Base-by-base conservation (phyloP, 1,140 invertebrate species). In the Tachypleus tridentatus region DNA sequence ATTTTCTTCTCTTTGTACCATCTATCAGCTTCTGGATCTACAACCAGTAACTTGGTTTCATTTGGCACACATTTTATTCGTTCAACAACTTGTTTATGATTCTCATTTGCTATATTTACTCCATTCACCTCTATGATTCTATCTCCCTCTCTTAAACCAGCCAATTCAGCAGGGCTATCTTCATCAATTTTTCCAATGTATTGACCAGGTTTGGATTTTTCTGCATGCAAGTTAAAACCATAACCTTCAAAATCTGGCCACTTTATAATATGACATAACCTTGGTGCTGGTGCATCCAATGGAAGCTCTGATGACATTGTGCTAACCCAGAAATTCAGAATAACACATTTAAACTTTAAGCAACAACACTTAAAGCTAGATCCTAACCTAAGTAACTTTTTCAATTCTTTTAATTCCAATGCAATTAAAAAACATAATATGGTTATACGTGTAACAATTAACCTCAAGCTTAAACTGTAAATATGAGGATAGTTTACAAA, bases 221-320 rank as follows among this genome's bases (percentile, higher is more conserved):
- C 95, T n/a, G 95, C 94, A 77, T 98, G 94, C 63, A 99, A 79
- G 80, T 99, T 98, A 77, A 99, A 99, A 3, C 97, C 97, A 76
- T 97, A 99, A 3, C 97, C 97, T 77, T 96, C 91, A 79, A 97
- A 97, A 77, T 92, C 84, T 11, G 87, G 82, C 84, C 91, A 89
- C 79, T 97, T 97, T 67, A 87, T 79, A 74, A 95, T 85, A 79
- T 93, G 88, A 80, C 91, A 94, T 49, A 92, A 82, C 63, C 91
- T 70, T 5, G 79, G 76, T 5, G 67, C 49, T 4, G 75, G 75
- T 11, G 72, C 73, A 60, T 74, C 70, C 9, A 66, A 63, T 0
- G 73, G 71, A 11, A 72, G 51, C 48, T 69, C 68, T 48, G 61
- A 10, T 10, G 49, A n/a, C 29, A 29, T 29, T 29, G 29, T 29